Evolutionary conservation across 64 coral and sea anemone species (phyloP).

Genomic region (Dendrophyllia cribrosa): DNA sequence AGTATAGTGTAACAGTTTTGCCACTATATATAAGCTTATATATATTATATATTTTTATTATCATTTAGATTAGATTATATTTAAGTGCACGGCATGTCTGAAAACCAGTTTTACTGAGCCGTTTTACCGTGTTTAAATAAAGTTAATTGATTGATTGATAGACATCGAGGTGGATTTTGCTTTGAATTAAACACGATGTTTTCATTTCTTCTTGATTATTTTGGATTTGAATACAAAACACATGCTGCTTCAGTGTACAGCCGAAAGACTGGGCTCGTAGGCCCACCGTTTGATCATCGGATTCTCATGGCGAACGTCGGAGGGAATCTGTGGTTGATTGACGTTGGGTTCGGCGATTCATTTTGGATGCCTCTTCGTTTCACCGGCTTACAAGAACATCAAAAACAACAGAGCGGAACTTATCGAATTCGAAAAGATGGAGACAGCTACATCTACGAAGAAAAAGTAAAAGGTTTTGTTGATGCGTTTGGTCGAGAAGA

Average conservation of each 20-base stretch:
- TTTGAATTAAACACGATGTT: conserved; percentile 63
- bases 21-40: no score
- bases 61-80: no score
- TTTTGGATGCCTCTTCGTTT: conserved; percentile 50
- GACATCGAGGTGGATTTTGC: conserved; percentile 73
- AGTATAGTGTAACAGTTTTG: no score
- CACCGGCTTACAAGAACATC: background rate
- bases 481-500: conserved; percentile 22
- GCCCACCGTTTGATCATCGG: background rate
- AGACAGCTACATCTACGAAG: conserved; percentile 10
- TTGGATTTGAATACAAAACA: conserved; percentile 24
- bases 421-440: conserved; percentile 61
- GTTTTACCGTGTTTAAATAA: no score
- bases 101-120: no score
- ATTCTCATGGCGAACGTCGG: background rate
- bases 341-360: conserved; percentile 54
- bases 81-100: no score
- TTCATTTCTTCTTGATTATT: conserved; percentile 49
- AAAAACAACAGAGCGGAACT: conserved; percentile 44
- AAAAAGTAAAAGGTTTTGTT: conserved; percentile 20
- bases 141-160: no score
- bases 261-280: background rate
- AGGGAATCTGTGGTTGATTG: conserved; percentile 1
- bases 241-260: conserved; percentile 7
- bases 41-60: no score